Conservation (phyloP, 2,888 invertebrate species). For the Chloroclysta siterata region DNA sequence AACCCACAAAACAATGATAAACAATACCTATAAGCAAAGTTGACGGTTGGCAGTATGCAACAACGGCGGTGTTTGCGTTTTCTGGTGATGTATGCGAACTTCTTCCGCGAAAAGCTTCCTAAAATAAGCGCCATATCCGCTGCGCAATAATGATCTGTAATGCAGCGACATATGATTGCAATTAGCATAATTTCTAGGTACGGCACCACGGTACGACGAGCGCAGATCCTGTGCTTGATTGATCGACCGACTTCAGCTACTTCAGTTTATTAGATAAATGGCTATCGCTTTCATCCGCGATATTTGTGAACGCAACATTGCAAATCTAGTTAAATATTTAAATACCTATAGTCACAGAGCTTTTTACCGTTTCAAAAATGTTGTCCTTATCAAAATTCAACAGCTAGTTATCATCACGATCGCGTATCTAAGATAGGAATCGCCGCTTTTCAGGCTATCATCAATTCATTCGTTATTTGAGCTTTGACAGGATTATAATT, state of each 20-base stretch:
- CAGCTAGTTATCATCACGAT: slow-evolving; percentile 72
- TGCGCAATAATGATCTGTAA: slow-evolving; percentile 60
- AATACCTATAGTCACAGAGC: background rate
- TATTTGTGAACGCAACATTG: slow-evolving; percentile 29
- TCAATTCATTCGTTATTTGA: slow-evolving; percentile 80
- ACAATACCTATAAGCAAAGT: background rate
- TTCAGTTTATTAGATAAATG: slow-evolving; percentile 47
- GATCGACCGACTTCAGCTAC: slow-evolving; percentile 50
- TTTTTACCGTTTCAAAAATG: slow-evolving; percentile 43
- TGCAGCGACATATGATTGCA: slow-evolving; percentile 51
- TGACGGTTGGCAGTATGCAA: slow-evolving; percentile 1
- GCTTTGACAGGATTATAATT: slow-evolving; percentile 85
- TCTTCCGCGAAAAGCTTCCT: slow-evolving; percentile 81
- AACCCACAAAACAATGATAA: background rate
- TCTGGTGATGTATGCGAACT: slow-evolving; percentile 39
- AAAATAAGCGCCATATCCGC: slow-evolving; percentile 75
- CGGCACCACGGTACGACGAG: slow-evolving; percentile 78
- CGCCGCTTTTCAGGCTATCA: slow-evolving; percentile 75
- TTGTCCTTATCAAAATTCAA: slow-evolving; percentile 61
- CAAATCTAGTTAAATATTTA: slow-evolving; percentile 24
- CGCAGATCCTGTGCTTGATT: slow-evolving; percentile 80
- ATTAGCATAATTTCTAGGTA: slow-evolving; percentile 64
- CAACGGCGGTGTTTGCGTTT: background rate
- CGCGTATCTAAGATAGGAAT: slow-evolving; percentile 75
- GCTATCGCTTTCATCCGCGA: slow-evolving; percentile 42